A percentile compares a stretch with the other conserved stretches of the same genome.
These are phyloP conservation scores for Xiphias gladius DNA, from an alignment of 2,113 vertebrate genomes.

Conservation along the genomic window DNA sequence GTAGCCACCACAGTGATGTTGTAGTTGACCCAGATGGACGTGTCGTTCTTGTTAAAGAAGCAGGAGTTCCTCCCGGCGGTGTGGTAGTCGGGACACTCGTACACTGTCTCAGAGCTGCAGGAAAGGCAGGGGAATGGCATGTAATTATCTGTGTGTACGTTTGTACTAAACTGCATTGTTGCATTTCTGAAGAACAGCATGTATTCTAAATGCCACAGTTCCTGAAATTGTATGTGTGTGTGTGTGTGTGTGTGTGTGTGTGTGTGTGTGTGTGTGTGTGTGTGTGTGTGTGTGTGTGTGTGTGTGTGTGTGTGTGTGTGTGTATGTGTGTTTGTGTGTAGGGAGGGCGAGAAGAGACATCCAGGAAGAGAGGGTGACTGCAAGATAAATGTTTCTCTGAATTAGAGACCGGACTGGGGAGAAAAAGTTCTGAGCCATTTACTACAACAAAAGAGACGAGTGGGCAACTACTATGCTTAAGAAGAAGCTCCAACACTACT, in stretches of 20 bases:
- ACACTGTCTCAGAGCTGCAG: constrained; percentile 75
- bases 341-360: background rate
- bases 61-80: constrained; percentile 92
- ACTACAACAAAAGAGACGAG: background rate
- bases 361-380: background rate
- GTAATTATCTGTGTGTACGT: background rate
- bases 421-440: background rate
- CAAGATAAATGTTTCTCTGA: background rate
- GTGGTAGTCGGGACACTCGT: constrained; percentile 93
- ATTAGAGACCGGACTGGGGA: background rate
- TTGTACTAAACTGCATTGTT: background rate
- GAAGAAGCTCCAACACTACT: background rate
- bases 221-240: background rate
- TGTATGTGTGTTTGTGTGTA: background rate
- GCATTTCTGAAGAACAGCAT: background rate
- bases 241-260: background rate
- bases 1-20: constrained; percentile 91
- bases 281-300: background rate
- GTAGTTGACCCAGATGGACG: constrained; percentile 90
- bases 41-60: constrained; percentile 92
- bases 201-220: background rate
- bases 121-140: constrained; percentile 16
- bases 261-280: background rate
- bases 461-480: background rate
- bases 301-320: background rate